Percentiles rank a stretch among this genome's conserved stretches.
These are phyloP conservation scores for Mechanitis mazaeus DNA, from an alignment of 2,888 invertebrate genomes.

Conservation along the genomic window DNA sequence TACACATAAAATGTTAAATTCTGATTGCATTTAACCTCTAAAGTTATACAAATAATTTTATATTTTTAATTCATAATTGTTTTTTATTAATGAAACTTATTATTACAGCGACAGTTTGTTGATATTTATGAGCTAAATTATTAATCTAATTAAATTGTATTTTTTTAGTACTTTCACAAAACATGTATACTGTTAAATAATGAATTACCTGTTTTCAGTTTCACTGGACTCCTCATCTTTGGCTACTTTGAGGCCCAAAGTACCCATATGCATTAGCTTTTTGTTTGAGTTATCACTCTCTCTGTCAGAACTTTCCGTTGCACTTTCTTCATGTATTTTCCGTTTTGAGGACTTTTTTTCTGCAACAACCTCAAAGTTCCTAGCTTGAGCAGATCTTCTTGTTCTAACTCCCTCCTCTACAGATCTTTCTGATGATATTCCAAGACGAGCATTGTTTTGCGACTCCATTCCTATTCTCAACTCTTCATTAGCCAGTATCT, in stretches of 20 bases:
- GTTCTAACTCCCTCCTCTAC: constrained; percentile 60
- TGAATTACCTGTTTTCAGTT: constrained; percentile 32
- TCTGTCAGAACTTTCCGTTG: constrained; percentile 25
- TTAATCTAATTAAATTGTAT: not conserved
- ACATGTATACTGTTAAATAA: not conserved
- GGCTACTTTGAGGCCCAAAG: constrained; percentile 68
- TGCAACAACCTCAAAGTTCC: constrained; percentile 34
- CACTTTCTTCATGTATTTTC: constrained; percentile 24
- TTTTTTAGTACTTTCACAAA: not conserved
- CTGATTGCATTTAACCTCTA: too few species aligned
- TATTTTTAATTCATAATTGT: too few species aligned
- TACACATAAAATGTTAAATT: too few species aligned
- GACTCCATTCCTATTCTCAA: constrained; percentile 75
- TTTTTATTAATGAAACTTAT: too few species aligned
- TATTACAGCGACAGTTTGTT: too few species aligned
- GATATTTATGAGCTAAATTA: not conserved
- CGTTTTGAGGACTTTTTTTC: constrained; percentile 28
- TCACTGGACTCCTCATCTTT: constrained; percentile 45
- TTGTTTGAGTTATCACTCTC: constrained; percentile 61
- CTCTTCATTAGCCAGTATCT: constrained; percentile 81
- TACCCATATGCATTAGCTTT: constrained; percentile 75
- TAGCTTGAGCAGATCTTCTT: constrained; percentile 49
- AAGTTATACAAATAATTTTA: too few species aligned
- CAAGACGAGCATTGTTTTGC: constrained; percentile 74
- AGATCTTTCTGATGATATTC: constrained; percentile 52